Evolutionary conservation across 2,113 vertebrate species (phyloP).

Genomic region (Oceanodroma tethys): DNA sequence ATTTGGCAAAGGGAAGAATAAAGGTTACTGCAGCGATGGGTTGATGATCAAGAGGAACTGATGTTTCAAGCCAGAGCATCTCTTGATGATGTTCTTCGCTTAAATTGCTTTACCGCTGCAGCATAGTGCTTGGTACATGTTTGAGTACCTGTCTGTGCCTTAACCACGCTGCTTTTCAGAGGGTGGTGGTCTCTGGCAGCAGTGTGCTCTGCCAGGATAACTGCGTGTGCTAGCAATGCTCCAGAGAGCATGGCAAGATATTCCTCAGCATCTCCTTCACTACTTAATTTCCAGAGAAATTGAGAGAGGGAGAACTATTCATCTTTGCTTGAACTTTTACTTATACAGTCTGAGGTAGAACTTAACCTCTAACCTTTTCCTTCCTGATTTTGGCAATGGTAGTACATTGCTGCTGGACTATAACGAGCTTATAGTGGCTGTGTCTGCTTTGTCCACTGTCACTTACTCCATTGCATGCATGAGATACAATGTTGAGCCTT

Average conservation of each 20-base stretch:
- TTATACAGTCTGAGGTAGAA: background rate
- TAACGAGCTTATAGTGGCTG: background rate
- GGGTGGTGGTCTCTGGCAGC: background rate
- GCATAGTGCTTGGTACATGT: accelerated
- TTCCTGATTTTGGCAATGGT: background rate
- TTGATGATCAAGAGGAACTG: background rate
- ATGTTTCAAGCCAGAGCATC: background rate
- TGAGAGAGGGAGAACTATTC: background rate
- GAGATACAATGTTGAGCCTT: background rate
- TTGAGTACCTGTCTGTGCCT: background rate
- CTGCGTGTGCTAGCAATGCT: accelerated
- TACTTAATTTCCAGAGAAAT: background rate
- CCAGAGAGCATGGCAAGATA: accelerated
- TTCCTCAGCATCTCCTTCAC: background rate
- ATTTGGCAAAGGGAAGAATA: background rate
- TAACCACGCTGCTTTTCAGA: background rate
- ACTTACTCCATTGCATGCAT: background rate
- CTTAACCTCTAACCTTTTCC: background rate
- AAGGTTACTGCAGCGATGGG: background rate
- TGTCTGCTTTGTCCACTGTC: background rate
- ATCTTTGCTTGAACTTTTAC: background rate
- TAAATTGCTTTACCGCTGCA: background rate
- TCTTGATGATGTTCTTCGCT: background rate
- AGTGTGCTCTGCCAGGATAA: background rate
- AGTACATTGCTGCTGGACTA: background rate